Base-by-base conservation (phyloP, 1,140 invertebrate species). In the Lepidurus arcticus region DNA sequence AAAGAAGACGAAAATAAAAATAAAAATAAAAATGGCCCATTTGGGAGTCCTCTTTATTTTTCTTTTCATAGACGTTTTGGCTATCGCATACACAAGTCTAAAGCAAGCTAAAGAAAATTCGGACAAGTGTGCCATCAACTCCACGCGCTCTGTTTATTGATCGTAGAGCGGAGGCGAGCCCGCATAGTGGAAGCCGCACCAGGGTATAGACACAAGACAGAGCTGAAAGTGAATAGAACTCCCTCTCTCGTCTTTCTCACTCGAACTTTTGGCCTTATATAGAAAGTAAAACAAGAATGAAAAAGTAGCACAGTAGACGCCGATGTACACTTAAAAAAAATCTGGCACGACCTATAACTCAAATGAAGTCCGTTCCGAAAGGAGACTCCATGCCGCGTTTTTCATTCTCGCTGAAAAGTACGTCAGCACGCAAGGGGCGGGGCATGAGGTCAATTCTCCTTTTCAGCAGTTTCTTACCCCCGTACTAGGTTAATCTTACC, bases 41-140 rank as follows among this genome's bases (percentile, higher is more conserved):
- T 65, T 65, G 6, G 53, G 53, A 65, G 53, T 13, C 8, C 1
- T 13, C 53, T 65, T 65, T 65, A 65, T 65, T 65, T 65, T 65
- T 65, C 53, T 65, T 65, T 1, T 1, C 13, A 65, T 21, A 4
- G 53, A 65, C 13, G n/a, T 13, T 65, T 65, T 16, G 53, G 53
- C 53, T 65, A 65, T 21, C 53, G 13, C 13, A 65, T 65, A 65
- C 21, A 65, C 53, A 65, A 65, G 53, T 4, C 53, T 65, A 21
- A 65, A 65, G 53, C 16, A 21, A 65, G 53, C 53, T 65, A 65
- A 65, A 65, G 53, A 65, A 65, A 65, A 65, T 65, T 65, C 53
- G 53, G 53, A 65, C 53, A 65, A 65, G 53, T 65, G 53, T 65
- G 53, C 53, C 53, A 65, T 65, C 53, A 65, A 65, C 53, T 65